Evolutionary conservation across 37 sponge, comb jelly and placozoan genomes (phyloP), one percentile per base, ranked within the genome.

Genomic region (Halichondria panicea): DNA sequence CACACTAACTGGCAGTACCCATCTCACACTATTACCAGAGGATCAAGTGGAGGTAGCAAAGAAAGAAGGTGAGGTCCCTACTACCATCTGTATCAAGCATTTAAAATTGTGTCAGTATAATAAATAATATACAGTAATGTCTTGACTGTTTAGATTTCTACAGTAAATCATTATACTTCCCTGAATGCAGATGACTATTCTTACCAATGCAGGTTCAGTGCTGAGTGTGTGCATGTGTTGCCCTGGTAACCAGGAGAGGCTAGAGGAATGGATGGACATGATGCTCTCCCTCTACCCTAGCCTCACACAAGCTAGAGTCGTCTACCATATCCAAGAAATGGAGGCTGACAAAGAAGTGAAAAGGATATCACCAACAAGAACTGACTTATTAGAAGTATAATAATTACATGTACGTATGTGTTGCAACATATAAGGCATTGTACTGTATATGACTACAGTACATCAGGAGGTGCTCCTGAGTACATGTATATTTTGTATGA

Each of bases 141-240:
- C 43, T 6, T 67, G 68, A 19, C 15, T 65, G 7, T 27, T 65
- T 11, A 37, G 30, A 28, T 63, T n/a, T 67, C 25, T 28, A 7
- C 52, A 48, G 15, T 48, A 18, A 18, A 48, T 48, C 15, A 48
- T 48, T 48, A 15, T 48, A 15, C 52, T 18, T 18, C 52, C 11
- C 13, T 70, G 12, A 11, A 25, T 37, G 41, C 39, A 25, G 9
- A 4, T 35, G 15, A 35, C n/a, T 4, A 36, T 37, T 5, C 13
- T 70, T 11, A 27, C 40, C 44, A 56, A 25, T 44, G 13, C 65
- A 86, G 88, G 83, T 72, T 43, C 62, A 21, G 45, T 88, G 3
- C 61, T 88, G 22, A 78, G 77, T 6, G 72, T 82, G 38, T 88
- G 88, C 42, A 76, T 81, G 78, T 88, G 88, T 64, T 59, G 36